Conservation (phyloP, 2,797 vertebrate species). For the Eulemur mongoz region DNA sequence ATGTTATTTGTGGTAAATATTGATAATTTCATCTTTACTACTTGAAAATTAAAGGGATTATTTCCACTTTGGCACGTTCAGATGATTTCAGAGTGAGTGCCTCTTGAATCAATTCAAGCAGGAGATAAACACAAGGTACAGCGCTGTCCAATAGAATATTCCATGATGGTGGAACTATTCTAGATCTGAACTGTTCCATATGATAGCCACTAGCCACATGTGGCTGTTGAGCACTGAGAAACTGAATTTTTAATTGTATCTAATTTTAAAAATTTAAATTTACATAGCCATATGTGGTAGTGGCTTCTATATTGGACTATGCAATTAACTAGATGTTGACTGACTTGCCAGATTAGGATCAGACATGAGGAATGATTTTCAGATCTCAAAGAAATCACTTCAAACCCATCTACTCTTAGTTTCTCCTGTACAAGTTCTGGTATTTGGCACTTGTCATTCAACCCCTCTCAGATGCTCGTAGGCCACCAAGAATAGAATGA, state of each 20-base stretch:
- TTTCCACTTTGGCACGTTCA: not conserved
- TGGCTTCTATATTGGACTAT: not conserved
- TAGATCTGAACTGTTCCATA: not conserved
- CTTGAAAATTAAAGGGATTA: conserved; percentile 48
- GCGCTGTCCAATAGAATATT: not conserved
- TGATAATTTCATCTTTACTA: conserved; percentile 22
- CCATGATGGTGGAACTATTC: not conserved
- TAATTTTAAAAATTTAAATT: conserved; percentile 23
- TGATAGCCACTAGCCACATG: not conserved
- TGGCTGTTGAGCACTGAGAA: not conserved
- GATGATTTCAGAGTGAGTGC: conserved; percentile 36
- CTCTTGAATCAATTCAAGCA: not conserved
- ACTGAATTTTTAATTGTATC: conserved; percentile 33
- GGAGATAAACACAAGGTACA: not conserved
- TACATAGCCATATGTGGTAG: not conserved
- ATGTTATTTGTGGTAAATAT: not conserved
- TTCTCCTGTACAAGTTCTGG: not conserved
- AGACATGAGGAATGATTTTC: conserved; percentile 14
- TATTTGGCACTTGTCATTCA: not conserved
- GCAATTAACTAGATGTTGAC: conserved; percentile 1
- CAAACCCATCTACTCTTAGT: not conserved
- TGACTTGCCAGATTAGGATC: conserved; percentile 24
- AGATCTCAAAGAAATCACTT: conserved; percentile 7
- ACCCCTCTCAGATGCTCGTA: not conserved
- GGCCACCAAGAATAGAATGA: not conserved